Evolutionary conservation across 2,888 invertebrate species (phyloP).

Genomic region (Andrena bucephala): DNA sequence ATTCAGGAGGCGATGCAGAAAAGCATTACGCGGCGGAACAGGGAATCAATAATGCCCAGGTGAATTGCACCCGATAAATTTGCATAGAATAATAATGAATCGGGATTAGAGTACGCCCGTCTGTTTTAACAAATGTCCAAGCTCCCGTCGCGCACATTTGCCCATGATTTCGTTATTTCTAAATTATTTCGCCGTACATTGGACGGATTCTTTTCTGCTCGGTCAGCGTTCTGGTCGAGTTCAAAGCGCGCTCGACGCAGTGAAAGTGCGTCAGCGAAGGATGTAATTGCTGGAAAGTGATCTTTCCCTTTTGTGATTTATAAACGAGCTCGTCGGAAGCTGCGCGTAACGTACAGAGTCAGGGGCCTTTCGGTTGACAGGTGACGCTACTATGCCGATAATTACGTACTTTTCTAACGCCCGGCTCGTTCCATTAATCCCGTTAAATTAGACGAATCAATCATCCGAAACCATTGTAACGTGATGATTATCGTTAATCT

Average conservation of each 20-base stretch:
- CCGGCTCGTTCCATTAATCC: neutral
- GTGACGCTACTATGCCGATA: neutral
- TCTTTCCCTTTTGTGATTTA: slow-evolving; percentile 33
- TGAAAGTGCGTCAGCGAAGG: slow-evolving; percentile 58
- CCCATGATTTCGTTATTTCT: neutral
- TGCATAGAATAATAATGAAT: neutral
- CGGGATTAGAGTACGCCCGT: neutral
- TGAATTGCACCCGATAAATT: slow-evolving; percentile 43
- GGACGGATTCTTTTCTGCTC: neutral
- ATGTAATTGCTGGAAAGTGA: slow-evolving; percentile 60
- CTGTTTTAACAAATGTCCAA: neutral
- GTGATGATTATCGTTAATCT: neutral
- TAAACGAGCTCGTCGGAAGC: slow-evolving; percentile 15
- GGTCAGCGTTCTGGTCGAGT: slow-evolving; percentile 16
- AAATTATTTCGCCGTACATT: neutral
- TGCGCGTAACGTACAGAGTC: neutral
- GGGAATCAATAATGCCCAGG: slow-evolving; percentile 52
- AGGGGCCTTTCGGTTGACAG: neutral
- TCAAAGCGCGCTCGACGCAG: slow-evolving; percentile 27
- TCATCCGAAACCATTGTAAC: no score
- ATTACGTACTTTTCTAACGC: neutral
- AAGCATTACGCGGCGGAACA: slow-evolving; percentile 15
- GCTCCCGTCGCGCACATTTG: neutral
- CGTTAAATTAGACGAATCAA: neutral
- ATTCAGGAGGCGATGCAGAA: slow-evolving; percentile 16